Base-by-base conservation (phyloP, 2,888 invertebrate species). In the Trachelus iudaicus region DNA sequence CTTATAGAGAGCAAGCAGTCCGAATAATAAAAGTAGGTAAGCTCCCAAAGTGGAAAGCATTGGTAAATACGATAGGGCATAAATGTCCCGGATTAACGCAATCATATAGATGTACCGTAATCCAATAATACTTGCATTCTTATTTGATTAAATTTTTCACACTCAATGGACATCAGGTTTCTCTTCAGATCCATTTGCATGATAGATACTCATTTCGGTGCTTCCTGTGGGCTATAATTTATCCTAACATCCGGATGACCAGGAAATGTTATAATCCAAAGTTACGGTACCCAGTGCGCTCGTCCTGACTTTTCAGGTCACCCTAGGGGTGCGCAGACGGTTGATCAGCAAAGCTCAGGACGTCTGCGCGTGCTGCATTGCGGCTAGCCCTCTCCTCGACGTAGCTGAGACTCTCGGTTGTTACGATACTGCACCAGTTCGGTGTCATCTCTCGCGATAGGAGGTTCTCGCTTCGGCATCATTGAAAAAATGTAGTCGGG, bases 361-460 rank as follows among this genome's bases (percentile, higher is more conserved):
- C 88, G 87, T 86, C 88, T 88, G 89, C 89, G 89, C 89, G 88
- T 87, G 85, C 83, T 88, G 88, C 89, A 89, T 86, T 89, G 89
- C 89, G 86, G 88, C 84, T 86, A 83, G 85, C 80, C 85, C 81
- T 81, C 84, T 84, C 83, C 81, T 83, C 80, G 77, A 31, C 69
- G 37, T 73, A 73, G 23, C 30, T 73, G 33, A 75, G 33, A 15
- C 9, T n/a, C 34, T 85, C 80, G 87, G 56, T 82, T 83, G 88
- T 85, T 83, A 86, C 86, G 83, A 81, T 82, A 86, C 85, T 87
- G 87, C 85, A 81, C 81, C 83, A 84, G 75, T 78, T 77, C 69
- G 73, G n/a, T 73, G 73, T 76, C 78, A 75, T 75, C 78, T 75
- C 75, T 69, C 69, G 56, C 68, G 34, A 75, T 77, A 80, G 75